Evolutionary conservation across 2,797 vertebrate species (phyloP).

Genomic region (Arnoldichthys spilopterus): DNA sequence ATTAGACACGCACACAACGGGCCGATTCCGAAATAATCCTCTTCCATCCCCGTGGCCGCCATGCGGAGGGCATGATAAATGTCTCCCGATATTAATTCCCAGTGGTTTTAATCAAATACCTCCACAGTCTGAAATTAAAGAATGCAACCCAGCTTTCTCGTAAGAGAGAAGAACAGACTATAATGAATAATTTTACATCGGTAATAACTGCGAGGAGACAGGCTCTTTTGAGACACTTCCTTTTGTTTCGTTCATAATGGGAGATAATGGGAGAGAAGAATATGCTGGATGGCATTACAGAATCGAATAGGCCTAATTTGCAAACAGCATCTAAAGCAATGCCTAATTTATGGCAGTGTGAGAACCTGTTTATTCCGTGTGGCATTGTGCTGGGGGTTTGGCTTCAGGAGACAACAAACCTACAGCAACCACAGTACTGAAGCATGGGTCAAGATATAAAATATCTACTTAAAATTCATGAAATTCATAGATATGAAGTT

Average conservation of each 20-base stretch:
- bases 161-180: conserved; percentile 37
- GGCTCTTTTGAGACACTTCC: conserved; percentile 36
- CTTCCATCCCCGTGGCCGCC: conserved; percentile 20
- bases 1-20: conserved; percentile 41
- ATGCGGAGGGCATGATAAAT: conserved; percentile 56
- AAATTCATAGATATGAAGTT: conserved; percentile 7
- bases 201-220: conserved; percentile 54
- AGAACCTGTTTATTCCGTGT: conserved; percentile 4
- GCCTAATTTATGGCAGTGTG: conserved; percentile 46
- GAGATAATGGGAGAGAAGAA: conserved; percentile 43
- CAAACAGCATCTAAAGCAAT: conserved; percentile 50
- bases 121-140: conserved; percentile 8
- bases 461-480: conserved; percentile 13
- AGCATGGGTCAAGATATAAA: not conserved
- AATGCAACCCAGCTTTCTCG: conserved; percentile 9
- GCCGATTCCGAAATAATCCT: conserved; percentile 38
- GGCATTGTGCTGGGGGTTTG: not conserved
- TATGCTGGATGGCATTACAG: conserved; percentile 51
- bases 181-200: conserved; percentile 61
- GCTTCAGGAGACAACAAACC: not conserved
- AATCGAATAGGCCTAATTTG: conserved; percentile 51
- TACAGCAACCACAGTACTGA: not conserved
- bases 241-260: conserved; percentile 56
- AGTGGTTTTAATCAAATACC: conserved; percentile 58
- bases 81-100: conserved; percentile 53